Conservation (phyloP, 2,888 invertebrate species). For the Drosophila anomalipes region DNA sequence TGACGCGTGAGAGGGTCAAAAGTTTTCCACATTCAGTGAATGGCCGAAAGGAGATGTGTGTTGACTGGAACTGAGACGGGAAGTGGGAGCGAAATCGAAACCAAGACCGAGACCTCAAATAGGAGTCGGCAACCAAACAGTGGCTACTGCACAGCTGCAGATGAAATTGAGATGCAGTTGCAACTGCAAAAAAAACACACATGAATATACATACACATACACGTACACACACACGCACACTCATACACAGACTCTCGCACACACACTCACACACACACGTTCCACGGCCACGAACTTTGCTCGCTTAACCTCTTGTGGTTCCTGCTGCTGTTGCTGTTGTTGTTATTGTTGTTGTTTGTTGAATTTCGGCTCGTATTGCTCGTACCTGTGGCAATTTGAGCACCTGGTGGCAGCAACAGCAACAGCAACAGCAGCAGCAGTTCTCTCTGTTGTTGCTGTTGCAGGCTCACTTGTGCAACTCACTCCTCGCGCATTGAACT, state of each 20-base stretch:
- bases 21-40: constrained; percentile 47
- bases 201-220: background rate
- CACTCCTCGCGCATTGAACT: constrained; percentile 25
- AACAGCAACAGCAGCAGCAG: background rate
- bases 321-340: constrained; percentile 33
- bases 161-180: constrained; percentile 69
- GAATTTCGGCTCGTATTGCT: constrained; percentile 57
- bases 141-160: constrained; percentile 73
- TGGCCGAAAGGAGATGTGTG: constrained; percentile 28
- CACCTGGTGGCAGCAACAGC: constrained; percentile 59
- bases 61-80: constrained; percentile 26
- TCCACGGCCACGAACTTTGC: constrained; percentile 82
- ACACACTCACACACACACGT: constrained; percentile 67
- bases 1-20: constrained; percentile 76
- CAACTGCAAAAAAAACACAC: constrained; percentile 30
- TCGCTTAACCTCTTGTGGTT: constrained; percentile 70
- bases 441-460: constrained; percentile 1
- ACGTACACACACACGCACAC: too few species aligned
- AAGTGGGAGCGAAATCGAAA: constrained; percentile 11
- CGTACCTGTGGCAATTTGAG: constrained; percentile 66
- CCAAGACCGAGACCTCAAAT: constrained; percentile 42
- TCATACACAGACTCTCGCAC: too few species aligned
- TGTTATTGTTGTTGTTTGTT: constrained; percentile 34
- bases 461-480: constrained; percentile 36
- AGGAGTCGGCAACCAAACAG: constrained; percentile 29